Conservation (phyloP, 2,888 invertebrate genomes). For the Parthenolecanium corni region DNA sequence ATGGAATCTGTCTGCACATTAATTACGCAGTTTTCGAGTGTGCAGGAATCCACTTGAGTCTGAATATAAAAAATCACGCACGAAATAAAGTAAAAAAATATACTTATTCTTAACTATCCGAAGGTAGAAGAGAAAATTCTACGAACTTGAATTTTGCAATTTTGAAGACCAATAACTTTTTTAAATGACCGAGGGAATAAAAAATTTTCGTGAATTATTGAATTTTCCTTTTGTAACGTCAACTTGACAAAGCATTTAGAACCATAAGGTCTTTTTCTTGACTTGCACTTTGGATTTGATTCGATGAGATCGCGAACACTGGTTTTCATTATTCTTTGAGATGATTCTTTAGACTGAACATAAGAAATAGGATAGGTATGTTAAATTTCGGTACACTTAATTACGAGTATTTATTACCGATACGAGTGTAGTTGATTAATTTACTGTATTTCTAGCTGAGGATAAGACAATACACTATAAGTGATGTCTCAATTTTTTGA, state of each 20-base stretch:
- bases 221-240: neutral
- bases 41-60: constrained; percentile 32
- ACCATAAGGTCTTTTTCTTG: neutral
- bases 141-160: constrained; percentile 31
- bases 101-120: too few relatives aligned
- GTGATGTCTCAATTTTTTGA: too few relatives aligned
- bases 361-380: neutral
- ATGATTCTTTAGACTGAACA: constrained; percentile 28
- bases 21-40: constrained; percentile 37
- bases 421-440: too few relatives aligned
- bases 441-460: too few relatives aligned
- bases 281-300: constrained; percentile 1
- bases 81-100: too few relatives aligned
- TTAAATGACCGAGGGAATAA: constrained; percentile 53
- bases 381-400: neutral
- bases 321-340: constrained; percentile 19
- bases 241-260: constrained; percentile 28
- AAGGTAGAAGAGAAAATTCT: too few relatives aligned
- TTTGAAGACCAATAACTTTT: constrained; percentile 33
- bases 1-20: constrained; percentile 43
- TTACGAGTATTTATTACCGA: too few relatives aligned
- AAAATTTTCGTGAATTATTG: constrained; percentile 48
- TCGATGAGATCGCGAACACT: constrained; percentile 9
- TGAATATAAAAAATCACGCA: constrained; percentile 30
- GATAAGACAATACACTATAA: neutral